Percentiles rank a stretch among this genome's conserved stretches.
These are phyloP conservation scores for Chromobotia macracanthus DNA, from an alignment of 2,797 vertebrate species.

Conservation along the genomic window DNA sequence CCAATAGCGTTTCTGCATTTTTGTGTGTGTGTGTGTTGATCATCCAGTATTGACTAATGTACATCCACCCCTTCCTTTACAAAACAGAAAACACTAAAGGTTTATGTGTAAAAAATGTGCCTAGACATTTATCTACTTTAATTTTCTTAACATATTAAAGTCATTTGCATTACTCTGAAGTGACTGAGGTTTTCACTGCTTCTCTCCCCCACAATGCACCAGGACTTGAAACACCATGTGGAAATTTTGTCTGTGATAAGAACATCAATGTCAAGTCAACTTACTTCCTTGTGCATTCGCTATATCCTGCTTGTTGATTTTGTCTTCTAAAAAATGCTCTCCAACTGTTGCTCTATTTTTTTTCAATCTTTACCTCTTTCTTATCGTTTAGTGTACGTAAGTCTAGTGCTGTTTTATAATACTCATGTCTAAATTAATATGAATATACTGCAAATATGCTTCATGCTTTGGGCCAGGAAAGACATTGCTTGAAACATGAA, in stretches of 20 bases:
- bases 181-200: conserved; percentile 80
- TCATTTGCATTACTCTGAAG: conserved; percentile 85
- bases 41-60: conserved; percentile 80
- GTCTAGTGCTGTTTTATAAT: neutral
- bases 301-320: conserved; percentile 56
- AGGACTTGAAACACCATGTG: conserved; percentile 77
- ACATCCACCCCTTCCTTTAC: conserved; percentile 64
- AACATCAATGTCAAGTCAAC: conserved; percentile 76
- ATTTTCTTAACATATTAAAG: conserved; percentile 89
- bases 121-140: conserved; percentile 88
- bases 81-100: conserved; percentile 82
- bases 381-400: neutral
- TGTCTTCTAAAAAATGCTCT: conserved; percentile 32
- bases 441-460: no score
- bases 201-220: conserved; percentile 77
- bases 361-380: conserved; percentile 44
- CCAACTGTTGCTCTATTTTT: conserved; percentile 69
- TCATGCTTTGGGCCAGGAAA: no score
- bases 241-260: conserved; percentile 74
- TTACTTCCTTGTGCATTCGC: conserved; percentile 66
- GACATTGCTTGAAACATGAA: no score
- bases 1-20: conserved; percentile 76
- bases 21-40: conserved; percentile 84
- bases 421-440: no score
- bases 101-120: conserved; percentile 84